These are phyloP conservation scores for Patiria pectinifera DNA, from an alignment of 53 echinoderm and acorn worm species.

Conservation along the genomic window DNA sequence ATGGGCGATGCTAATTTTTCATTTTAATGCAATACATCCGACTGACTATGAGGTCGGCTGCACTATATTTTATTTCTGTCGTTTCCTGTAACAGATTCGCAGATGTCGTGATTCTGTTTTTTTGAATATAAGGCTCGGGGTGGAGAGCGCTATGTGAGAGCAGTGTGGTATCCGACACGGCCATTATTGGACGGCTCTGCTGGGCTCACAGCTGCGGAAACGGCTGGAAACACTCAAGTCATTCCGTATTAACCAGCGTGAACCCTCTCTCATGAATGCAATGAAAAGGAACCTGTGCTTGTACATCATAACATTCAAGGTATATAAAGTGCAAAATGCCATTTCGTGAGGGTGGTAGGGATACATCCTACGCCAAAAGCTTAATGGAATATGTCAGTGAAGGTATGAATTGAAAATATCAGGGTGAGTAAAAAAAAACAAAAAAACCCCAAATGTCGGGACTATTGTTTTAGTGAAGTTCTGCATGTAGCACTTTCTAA, in stretches of 20 bases:
- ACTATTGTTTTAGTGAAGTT: too few species aligned
- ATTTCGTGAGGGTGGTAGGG: too few species aligned
- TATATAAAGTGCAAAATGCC: too few species aligned
- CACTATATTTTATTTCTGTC: background rate
- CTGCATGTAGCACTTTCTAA: too few species aligned
- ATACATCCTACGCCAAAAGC: too few species aligned
- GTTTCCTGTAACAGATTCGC: background rate
- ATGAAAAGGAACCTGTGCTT: background rate
- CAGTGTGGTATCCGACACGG: conserved; percentile 20
- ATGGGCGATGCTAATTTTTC: background rate
- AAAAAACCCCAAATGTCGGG: too few species aligned
- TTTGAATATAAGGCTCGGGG: too few species aligned
- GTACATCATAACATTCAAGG: background rate
- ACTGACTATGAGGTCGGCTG: background rate
- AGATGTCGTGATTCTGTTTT: background rate
- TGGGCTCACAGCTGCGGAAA: conserved; percentile 19
- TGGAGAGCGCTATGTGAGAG: background rate
- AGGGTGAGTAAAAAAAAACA: too few species aligned
- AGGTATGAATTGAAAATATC: too few species aligned
- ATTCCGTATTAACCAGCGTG: background rate
- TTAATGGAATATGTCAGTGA: too few species aligned
- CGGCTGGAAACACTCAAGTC: background rate
- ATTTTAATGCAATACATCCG: conserved; percentile 46
- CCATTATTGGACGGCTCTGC: background rate
- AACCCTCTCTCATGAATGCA: background rate